Conservation (phyloP, 2,797 vertebrate genomes). For the Craterocephalus amniculus region DNA sequence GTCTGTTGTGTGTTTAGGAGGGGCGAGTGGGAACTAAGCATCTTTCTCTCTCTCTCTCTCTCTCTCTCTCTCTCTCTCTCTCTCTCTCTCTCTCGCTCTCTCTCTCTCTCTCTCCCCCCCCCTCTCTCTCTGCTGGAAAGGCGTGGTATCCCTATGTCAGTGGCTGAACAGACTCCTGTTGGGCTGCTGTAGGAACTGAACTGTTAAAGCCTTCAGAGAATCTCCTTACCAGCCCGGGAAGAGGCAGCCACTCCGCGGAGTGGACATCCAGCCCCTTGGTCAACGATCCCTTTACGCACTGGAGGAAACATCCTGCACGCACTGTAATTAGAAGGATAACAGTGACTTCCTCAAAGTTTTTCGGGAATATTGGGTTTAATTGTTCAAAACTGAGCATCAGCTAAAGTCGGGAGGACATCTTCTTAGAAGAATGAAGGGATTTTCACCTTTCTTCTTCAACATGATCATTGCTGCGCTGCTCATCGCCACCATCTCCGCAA, state of each 20-base stretch:
- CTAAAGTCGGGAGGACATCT: conserved; percentile 7
- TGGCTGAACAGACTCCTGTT: conserved; percentile 30
- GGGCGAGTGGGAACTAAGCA: conserved; percentile 9
- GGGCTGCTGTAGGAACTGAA: conserved; percentile 46
- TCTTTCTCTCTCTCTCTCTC: conserved; percentile 29
- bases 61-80: conserved; percentile 27
- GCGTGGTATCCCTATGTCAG: conserved; percentile 49
- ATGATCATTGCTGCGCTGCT: conserved; percentile 60
- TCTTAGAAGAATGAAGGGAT: conserved; percentile 68
- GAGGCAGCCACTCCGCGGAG: conserved; percentile 25
- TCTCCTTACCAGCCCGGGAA: conserved; percentile 20
- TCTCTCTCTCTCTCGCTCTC: conserved; percentile 23
- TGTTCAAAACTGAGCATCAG: not conserved
- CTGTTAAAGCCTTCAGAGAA: conserved; percentile 22
- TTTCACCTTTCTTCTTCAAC: conserved; percentile 45
- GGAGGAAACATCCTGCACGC: conserved; percentile 7
- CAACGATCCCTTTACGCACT: conserved; percentile 34
- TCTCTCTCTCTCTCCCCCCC: conserved; percentile 14
- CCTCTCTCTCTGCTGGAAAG: conserved; percentile 34
- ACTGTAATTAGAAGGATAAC: conserved; percentile 8
- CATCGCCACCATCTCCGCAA: conserved; percentile 51
- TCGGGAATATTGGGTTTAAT: conserved; percentile 29
- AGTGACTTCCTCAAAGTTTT: not conserved
- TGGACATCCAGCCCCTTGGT: conserved; percentile 10
- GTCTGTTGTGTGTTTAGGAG: conserved; percentile 31